These are phyloP conservation scores for Oceanodroma tethys DNA, from an alignment of 2,113 vertebrate genomes.

Conservation along the genomic window DNA sequence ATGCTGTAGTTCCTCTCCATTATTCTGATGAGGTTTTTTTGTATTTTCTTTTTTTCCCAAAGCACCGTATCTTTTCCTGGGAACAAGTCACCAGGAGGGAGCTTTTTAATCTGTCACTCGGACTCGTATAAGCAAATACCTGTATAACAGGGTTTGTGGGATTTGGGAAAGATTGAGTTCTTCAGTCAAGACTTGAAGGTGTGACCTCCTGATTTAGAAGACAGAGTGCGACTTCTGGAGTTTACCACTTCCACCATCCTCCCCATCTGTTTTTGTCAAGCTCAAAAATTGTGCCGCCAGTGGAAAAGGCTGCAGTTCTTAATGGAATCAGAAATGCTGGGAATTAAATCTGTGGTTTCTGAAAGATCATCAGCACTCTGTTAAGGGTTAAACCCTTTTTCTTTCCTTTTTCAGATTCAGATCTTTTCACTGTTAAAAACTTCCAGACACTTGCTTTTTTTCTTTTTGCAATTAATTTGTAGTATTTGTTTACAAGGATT, in stretches of 20 bases:
- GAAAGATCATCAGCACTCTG: conserved; percentile 42
- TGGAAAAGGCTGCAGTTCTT: conserved; percentile 44
- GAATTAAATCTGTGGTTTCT: conserved; percentile 58
- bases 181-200: conserved; percentile 60
- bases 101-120: conserved; percentile 60
- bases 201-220: conserved; percentile 63
- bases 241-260: conserved; percentile 62
- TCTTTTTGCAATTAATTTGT: background rate
- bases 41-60: background rate
- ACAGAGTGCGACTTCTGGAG: conserved; percentile 59
- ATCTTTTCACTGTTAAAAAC: background rate
- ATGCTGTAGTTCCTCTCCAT: conserved; percentile 5
- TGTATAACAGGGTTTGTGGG: conserved; percentile 63
- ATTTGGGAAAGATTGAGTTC: conserved; percentile 55
- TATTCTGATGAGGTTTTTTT: conserved; percentile 49
- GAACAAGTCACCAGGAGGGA: conserved; percentile 35
- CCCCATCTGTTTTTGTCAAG: conserved; percentile 59
- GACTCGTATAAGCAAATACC: conserved; percentile 37
- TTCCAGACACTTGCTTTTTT: background rate
- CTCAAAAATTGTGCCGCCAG: conserved; percentile 53
- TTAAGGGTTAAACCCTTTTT: background rate
- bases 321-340: conserved; percentile 58
- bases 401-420: background rate
- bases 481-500: background rate
- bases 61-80: conserved; percentile 14